These are phyloP conservation scores for Siderastrea radians DNA, from an alignment of 92 coral and sea anemone genomes.

Conservation along the genomic window DNA sequence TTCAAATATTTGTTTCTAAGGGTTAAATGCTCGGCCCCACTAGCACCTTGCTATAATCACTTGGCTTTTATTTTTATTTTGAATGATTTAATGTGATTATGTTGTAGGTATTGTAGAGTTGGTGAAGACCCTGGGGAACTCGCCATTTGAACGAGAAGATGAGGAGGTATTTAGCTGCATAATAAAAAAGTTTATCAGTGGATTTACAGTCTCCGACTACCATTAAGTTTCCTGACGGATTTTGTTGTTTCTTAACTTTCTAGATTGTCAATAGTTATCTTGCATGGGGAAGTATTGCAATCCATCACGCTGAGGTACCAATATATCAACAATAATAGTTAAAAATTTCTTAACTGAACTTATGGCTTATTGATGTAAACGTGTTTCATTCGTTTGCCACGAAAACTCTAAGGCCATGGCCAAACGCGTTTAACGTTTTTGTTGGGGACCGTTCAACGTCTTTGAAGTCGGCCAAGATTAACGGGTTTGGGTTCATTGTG, in stretches of 20 bases:
- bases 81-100: no score
- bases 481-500: no score
- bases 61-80: neutral
- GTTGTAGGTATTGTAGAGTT: conserved; percentile 88
- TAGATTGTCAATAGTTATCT: conserved; percentile 95
- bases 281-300: conserved; percentile 98
- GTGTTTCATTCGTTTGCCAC: no score
- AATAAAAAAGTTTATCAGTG: neutral
- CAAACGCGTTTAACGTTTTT: no score
- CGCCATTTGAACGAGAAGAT: conserved; percentile 94
- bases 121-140: conserved; percentile 89
- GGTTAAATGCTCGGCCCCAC: no score
- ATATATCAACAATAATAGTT: neutral
- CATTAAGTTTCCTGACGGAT: neutral
- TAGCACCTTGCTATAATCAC: no score
- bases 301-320: conserved; percentile 97
- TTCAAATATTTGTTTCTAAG: no score
- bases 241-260: neutral
- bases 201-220: neutral
- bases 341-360: no score
- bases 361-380: no score
- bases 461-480: no score
- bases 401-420: no score
- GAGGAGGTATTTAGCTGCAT: conserved; percentile 79
- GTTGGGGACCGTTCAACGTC: no score